Percentiles rank a stretch among this genome's conserved stretches.
These are phyloP conservation scores for Urocitellus parryii DNA, from an alignment of 2,113 vertebrate genomes.

Conservation along the genomic window DNA sequence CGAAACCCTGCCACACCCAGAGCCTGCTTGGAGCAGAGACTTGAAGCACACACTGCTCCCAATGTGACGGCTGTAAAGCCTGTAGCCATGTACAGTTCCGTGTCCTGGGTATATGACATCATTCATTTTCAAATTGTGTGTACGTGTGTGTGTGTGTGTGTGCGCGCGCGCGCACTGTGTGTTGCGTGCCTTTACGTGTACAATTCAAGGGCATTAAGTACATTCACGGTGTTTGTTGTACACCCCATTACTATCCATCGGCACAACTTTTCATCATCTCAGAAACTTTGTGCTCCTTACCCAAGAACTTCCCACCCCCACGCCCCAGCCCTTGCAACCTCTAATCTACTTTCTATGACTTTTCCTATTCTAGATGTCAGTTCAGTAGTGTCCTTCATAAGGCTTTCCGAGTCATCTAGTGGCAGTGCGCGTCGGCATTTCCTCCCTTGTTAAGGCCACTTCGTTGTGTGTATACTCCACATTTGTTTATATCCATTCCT, in stretches of 20 bases:
- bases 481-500: not conserved
- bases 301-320: not conserved
- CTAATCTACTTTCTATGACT: not conserved
- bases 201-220: not conserved
- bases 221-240: too few relatives aligned
- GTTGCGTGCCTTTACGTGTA: not conserved
- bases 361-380: not conserved
- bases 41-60: not conserved
- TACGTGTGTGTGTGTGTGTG: not conserved
- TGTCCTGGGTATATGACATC: not conserved
- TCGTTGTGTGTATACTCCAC: accelerated
- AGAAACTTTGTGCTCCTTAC: not conserved
- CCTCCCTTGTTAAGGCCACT: not conserved
- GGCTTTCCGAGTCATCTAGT: not conserved
- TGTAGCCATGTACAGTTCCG: not conserved
- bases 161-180: too few relatives aligned
- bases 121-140: not conserved
- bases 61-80: not conserved
- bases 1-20: not conserved
- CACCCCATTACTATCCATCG: not conserved
- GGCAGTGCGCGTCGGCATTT: not conserved
- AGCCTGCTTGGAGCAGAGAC: not conserved
- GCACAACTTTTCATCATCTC: not conserved
- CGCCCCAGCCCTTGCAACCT: not conserved
- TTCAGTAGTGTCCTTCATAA: not conserved